These are phyloP conservation scores for Chionomys nivalis DNA, from an alignment of 2,113 vertebrate genomes.

Conservation along the genomic window DNA sequence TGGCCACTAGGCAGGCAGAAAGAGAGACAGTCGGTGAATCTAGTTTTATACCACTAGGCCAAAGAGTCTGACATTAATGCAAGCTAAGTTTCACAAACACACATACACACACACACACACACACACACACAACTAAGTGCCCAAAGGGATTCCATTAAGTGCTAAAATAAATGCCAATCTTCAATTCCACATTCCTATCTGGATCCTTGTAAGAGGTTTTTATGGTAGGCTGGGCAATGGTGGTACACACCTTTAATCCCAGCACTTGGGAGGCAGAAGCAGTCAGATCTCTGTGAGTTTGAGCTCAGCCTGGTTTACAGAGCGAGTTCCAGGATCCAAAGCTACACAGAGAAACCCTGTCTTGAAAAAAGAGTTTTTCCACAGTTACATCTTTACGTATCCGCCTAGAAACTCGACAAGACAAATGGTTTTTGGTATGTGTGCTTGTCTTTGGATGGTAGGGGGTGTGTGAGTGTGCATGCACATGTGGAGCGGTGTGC, in stretches of 20 bases:
- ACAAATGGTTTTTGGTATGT: neutral
- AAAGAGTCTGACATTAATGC: neutral
- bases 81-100: neutral
- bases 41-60: neutral
- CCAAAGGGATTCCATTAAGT: neutral
- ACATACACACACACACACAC: neutral
- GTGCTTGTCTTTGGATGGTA: neutral
- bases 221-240: neutral
- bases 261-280: no score
- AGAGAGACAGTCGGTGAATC: neutral
- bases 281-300: no score
- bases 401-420: conserved; percentile 9
- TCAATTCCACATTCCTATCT: neutral
- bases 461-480: neutral
- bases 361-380: neutral
- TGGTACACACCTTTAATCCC: no score
- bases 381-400: neutral
- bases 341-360: no score
- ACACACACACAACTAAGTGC: neutral
- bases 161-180: neutral
- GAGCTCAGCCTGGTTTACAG: no score
- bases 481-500: no score
- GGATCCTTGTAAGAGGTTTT: neutral
- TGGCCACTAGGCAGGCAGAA: conserved; percentile 88
- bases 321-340: no score